Percentiles rank a stretch among this genome's conserved stretches.
Evolutionary conservation across 1,140 invertebrate species (phyloP).

Genomic region (Trichonephila inaurata): DNA sequence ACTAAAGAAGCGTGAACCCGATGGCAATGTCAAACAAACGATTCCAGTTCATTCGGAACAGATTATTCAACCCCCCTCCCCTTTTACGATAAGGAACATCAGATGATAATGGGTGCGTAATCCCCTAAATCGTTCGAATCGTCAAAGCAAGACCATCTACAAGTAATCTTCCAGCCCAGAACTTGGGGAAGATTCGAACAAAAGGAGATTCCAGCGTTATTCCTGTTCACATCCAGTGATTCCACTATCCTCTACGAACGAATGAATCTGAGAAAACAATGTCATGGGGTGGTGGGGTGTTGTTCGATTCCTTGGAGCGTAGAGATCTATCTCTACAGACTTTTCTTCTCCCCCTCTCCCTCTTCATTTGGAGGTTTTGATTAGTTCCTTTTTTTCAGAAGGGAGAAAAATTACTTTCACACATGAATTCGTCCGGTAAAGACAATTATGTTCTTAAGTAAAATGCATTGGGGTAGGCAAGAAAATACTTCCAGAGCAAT

Average conservation of each 20-base stretch:
- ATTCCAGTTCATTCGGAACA: not conserved
- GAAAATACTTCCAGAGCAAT: constrained; percentile 18
- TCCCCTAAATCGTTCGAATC: not conserved
- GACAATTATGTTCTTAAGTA: constrained; percentile 27
- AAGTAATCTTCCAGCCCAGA: not conserved
- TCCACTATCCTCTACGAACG: not conserved
- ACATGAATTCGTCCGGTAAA: not conserved
- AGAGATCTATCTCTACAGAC: not conserved
- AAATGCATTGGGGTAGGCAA: not conserved
- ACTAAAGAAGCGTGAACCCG: not conserved
- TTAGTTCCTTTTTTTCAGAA: not conserved
- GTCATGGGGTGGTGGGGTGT: not conserved
- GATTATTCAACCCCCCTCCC: not conserved
- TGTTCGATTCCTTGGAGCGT: constrained; percentile 4
- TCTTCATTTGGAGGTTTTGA: not conserved
- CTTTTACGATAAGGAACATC: not conserved
- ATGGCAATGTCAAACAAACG: constrained; percentile 6
- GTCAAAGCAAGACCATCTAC: not conserved
- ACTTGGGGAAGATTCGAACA: not conserved
- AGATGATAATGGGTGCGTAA: constrained; percentile 14
- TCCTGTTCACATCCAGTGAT: constrained; percentile 6
- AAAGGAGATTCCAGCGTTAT: not conserved
- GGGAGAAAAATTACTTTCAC: not conserved
- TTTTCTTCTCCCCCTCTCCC: not conserved
- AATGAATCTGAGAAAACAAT: constrained; percentile 5